phyloP scores from a whole-genome alignment of 2,797 vertebrate genomes.

The Adelosebastes latens region DNA sequence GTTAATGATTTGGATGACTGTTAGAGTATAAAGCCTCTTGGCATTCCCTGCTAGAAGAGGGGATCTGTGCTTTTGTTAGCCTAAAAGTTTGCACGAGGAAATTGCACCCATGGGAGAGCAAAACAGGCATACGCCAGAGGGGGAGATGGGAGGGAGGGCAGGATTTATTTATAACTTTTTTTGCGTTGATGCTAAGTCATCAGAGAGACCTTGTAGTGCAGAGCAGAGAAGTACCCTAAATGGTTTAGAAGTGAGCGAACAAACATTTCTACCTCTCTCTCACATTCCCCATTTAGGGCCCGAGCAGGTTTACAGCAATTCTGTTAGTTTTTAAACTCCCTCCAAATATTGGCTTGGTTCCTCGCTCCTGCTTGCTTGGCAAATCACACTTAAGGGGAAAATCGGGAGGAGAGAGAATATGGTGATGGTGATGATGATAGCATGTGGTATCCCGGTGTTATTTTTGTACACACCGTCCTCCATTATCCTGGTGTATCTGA shows the following conservation, averaged over 20 bases:
- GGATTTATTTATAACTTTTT: conserved; percentile 73
- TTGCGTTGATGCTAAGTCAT: conserved; percentile 68
- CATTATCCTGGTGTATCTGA: conserved; percentile 66
- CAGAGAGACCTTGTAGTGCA: conserved; percentile 58
- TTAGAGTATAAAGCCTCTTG: conserved; percentile 63
- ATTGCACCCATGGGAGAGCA: conserved; percentile 77
- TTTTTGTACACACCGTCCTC: conserved; percentile 68
- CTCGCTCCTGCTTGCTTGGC: conserved; percentile 42
- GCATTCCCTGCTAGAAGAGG: conserved; percentile 53
- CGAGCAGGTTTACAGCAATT: conserved; percentile 41
- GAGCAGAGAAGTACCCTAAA: conserved; percentile 61
- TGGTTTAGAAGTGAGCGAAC: conserved; percentile 54
- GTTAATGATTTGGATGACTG: conserved; percentile 70
- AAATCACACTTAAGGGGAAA: conserved; percentile 66
- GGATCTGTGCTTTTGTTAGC: conserved; percentile 74
- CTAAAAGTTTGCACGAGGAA: conserved; percentile 79
- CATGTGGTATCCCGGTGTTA: conserved; percentile 62
- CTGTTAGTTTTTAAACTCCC: conserved; percentile 48
- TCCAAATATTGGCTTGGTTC: conserved; percentile 55
- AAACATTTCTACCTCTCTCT: conserved; percentile 54
- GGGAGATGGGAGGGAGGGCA: conserved; percentile 51
- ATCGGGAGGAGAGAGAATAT: conserved; percentile 52
- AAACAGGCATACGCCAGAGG: conserved; percentile 56
- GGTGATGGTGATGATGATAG: conserved; percentile 59
- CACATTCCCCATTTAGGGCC: conserved; percentile 39